A percentile compares a stretch with the other conserved stretches of the same genome.
Evolutionary conservation across 2,888 invertebrate species (phyloP).

Genomic region (Epinotia nisella): DNA sequence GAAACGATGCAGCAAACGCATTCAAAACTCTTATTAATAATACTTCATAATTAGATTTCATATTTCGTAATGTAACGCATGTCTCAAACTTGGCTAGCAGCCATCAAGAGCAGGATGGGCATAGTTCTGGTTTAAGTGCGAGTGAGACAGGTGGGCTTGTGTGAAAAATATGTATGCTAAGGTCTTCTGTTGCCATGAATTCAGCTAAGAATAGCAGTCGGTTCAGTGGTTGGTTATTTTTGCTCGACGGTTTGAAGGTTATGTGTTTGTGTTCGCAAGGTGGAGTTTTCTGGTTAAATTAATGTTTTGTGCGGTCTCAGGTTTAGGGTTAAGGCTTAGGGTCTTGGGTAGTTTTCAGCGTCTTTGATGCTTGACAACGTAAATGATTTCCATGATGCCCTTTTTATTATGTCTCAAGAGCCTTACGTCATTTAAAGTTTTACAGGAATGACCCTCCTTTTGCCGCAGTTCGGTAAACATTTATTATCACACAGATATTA

Average conservation of each 20-base stretch:
- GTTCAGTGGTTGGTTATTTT: conserved; percentile 72
- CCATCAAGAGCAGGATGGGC: conserved; percentile 72
- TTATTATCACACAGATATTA: too few relatives aligned
- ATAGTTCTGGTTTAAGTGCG: conserved; percentile 68
- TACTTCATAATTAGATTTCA: conserved; percentile 77
- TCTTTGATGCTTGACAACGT: neutral
- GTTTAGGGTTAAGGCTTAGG: conserved; percentile 20
- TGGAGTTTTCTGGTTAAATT: conserved; percentile 56
- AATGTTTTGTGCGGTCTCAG: conserved; percentile 34
- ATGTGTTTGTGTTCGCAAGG: conserved; percentile 53
- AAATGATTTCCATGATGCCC: too few relatives aligned
- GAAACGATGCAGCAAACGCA: conserved; percentile 46
- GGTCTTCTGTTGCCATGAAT: conserved; percentile 77
- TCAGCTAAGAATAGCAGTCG: conserved; percentile 73
- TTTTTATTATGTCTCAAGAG: too few relatives aligned
- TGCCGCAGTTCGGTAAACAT: too few relatives aligned
- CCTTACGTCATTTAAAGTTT: too few relatives aligned
- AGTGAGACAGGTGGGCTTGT: conserved; percentile 78
- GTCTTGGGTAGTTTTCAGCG: neutral
- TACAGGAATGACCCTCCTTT: too few relatives aligned
- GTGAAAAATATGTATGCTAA: conserved; percentile 84
- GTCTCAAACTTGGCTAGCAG: conserved; percentile 69
- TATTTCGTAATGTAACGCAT: conserved; percentile 77
- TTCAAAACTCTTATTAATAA: conserved; percentile 62
- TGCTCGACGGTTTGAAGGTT: conserved; percentile 74